Conservation (phyloP, 2,113 vertebrate genomes). For the Glaucomys volans region DNA sequence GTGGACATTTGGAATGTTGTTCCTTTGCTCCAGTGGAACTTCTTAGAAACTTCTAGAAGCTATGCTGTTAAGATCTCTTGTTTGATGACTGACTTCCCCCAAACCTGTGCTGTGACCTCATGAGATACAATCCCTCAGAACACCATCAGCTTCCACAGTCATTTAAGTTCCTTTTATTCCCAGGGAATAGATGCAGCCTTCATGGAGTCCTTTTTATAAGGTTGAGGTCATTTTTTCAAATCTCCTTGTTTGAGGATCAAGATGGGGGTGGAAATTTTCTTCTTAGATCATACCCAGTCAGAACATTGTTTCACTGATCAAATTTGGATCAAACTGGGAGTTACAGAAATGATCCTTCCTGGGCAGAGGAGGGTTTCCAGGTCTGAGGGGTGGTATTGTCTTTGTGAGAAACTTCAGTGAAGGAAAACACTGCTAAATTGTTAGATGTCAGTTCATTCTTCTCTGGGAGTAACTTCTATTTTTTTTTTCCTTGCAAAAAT, state of each 20-base stretch:
- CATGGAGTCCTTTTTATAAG: background rate
- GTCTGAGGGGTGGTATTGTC: background rate
- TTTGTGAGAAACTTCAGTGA: background rate
- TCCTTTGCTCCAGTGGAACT: background rate
- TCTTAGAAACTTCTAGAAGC: background rate
- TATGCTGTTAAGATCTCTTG: background rate
- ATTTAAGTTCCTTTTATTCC: background rate
- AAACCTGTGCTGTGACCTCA: background rate
- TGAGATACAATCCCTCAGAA: background rate
- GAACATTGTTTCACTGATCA: background rate
- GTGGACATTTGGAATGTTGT: background rate
- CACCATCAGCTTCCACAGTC: background rate
- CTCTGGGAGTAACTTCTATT: background rate
- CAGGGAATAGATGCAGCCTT: background rate
- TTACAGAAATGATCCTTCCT: background rate
- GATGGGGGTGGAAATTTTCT: background rate
- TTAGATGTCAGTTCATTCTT: background rate
- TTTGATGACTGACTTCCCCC: background rate
- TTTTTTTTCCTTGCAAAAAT: background rate
- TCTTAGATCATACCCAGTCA: background rate
- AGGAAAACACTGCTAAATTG: background rate
- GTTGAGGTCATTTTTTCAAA: background rate
- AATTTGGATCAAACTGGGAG: background rate
- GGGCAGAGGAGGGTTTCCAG: background rate
- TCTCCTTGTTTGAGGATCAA: background rate